Evolutionary conservation across 37 sponge, comb jelly and placozoan genomes (phyloP), one percentile per base, ranked within the genome.

Genomic region (Crambe crambe): DNA sequence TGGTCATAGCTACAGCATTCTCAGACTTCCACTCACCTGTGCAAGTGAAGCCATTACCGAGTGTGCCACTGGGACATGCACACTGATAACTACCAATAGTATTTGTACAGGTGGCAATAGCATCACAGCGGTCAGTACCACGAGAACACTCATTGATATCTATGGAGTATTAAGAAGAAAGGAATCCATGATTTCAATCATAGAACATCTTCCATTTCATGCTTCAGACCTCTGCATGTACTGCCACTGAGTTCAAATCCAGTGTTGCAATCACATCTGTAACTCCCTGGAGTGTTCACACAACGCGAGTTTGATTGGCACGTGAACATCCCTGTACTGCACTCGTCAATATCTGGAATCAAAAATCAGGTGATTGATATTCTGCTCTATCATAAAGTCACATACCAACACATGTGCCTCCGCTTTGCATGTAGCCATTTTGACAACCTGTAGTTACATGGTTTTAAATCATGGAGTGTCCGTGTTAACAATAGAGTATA

Each of bases 81-180:
- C 74, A 73, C 1, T 26, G 21, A 34, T 51, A 73, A 10, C 74
- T 73, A 27, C 74, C 74, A 35, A 73, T 30, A 21, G 36, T 54
- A 73, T 73, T 73, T 20, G 31, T 34, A 73, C 74, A 73, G 58
- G 8, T 5, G 18, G 69, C 69, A 36, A 10, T 56, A 18, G n/a
- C 30, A 31, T 73, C 57, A 73, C 74, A 73, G 0, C 3, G 36
- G 3, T 51, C 18, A 29, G 54, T 73, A 6, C 57, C 56, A 73
- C 29, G 54, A 32, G n/a, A 18, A 54, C 74, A 73, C 58, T 73
- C 74, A 73, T 73, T 32, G 58, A 73, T 34, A 54, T 73, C 74
- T 73, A 51, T 3, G n/a, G 41, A 39, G 43, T 39, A 23, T 3
- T 37, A 10, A 71, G 2, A 71, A 42, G 17, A 73, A 72, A 8